phyloP scores from a whole-genome alignment of 2,888 invertebrate species.

The Rhogogaster chlorosoma region DNA sequence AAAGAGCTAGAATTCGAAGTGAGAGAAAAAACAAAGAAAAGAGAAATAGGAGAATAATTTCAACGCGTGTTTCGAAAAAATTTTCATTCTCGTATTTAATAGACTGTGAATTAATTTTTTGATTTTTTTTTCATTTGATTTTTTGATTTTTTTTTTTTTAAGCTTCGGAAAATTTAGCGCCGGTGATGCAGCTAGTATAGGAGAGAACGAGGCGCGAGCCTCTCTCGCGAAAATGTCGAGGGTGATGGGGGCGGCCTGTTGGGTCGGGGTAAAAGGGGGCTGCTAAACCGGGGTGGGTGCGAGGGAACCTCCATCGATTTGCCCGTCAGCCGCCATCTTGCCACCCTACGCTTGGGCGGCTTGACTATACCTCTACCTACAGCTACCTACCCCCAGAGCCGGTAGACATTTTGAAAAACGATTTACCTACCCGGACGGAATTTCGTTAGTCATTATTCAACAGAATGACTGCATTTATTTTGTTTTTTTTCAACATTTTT shows the following conservation, averaged over 20 bases:
- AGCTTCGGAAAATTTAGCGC: neutral
- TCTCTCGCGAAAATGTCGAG: conserved; percentile 72
- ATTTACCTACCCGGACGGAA: conserved; percentile 65
- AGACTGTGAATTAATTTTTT: no score
- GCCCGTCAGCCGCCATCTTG: conserved; percentile 77
- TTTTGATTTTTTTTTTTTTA: neutral
- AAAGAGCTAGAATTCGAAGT: no score
- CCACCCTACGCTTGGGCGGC: conserved; percentile 75
- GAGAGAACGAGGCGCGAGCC: neutral
- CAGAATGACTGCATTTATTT: neutral
- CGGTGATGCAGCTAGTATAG: neutral
- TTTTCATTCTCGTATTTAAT: no score
- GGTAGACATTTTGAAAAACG: conserved; percentile 78
- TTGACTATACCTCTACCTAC: conserved; percentile 68
- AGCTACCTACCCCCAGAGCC: conserved; percentile 60
- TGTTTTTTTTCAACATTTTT: conserved; percentile 31
- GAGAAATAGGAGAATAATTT: no score
- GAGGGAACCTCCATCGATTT: conserved; percentile 78
- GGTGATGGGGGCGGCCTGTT: conserved; percentile 64
- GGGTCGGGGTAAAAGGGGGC: conserved; percentile 63
- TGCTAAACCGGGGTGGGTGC: conserved; percentile 71
- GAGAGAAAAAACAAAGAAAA: no score
- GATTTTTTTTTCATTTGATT: no score
- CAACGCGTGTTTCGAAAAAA: no score
- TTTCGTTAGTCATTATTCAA: neutral